Base-by-base conservation (phyloP, 2,113 vertebrate species). In the Cichladusa arquata region DNA sequence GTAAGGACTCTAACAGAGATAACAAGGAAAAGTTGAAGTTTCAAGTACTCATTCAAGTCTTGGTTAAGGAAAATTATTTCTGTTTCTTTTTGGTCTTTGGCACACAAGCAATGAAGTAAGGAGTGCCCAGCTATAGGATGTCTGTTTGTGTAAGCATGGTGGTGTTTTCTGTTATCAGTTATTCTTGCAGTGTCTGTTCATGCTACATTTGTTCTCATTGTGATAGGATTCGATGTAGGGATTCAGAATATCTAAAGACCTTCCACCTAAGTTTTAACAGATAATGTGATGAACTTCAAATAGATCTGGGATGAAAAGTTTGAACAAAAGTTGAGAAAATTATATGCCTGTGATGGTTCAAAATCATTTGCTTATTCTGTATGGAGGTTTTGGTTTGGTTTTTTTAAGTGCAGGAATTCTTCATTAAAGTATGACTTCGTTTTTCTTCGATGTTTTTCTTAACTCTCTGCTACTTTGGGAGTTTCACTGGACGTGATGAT, bases 1-100 rank as follows among this genome's bases (percentile, higher is more conserved):
- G 69, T 44, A 29, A 57, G n/a, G 61, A 29, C 29, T 82, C 45
- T 76, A 61, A 61, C 58, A 61, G 76, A 76, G 31, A 51, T 71
- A 76, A 92, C 22, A 92, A 81, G 88, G 70, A 61, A 45, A 81
- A 91, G 58, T 6, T 90, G 79, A 82, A 73, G 42, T 73, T 95
- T 82, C 25, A 51, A 86, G 22, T 77, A 54, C 40, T 81, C 33
- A 19, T 67, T 85, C n/a, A 73, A 66, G 51, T 50, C 86, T 51
- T 66, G 54, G 62, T 19, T 62, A 34, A 87, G 28, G 42, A 80
- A 85, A 66, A 47, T 28, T 0, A 25, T 76, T 93, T 80, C 7
- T 14, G 64, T 54, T 81, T 51, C 53, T 64, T 24, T 71, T 88
- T 60, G 15, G 23, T 56, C 40, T 91, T 64, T 85, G 48, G 17